Evolutionary conservation across 2,888 invertebrate species (phyloP), one percentile per base, ranked within the genome.

Genomic region (Dicyrtoma fusca): DNA sequence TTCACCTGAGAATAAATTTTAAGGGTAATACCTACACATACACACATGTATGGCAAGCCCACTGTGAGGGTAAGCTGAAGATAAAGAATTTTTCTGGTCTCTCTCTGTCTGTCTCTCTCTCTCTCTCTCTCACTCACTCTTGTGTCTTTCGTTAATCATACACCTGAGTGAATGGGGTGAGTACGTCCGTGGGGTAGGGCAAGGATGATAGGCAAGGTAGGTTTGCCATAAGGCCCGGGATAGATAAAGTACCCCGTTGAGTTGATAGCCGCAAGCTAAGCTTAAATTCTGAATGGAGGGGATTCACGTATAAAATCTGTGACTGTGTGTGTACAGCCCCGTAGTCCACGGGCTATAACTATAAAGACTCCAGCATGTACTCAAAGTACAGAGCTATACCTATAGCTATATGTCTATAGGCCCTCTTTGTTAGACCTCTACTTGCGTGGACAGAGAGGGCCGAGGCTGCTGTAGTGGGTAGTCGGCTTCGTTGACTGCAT

Each of bases 261-360:
- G 75, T 69, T 61, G 73, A 73, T 75, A 55, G 75, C 75, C 75
- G 62, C 49, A 69, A 72, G 75, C 71, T 34, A 69, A 69, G 71
- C 73, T 75, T 75, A 73, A 75, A 75, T 64, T 72, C 73, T 73
- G 61, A 73, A 75, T 73, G 75, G 72, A 73, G 68, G 45, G 68
- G 68, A 45, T 68, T 68, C 68, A 68, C 68, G 68, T 68, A 59
- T 11, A 57, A 68, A 68, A 68, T 68, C 51, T 53, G 65, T 21
- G 55, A 42, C 42, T 68, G 45, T 55, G 47, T 64, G 19, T 62
- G 21, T 44, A 45, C 53, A 55, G 68, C 34, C 68, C 19, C 17
- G 57, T 34, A 68, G 66, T 66, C 66, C 53, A 55, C 47, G 53
- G 34, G 34, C 34, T 34, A 34, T 34, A 34, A 34, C n/a, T n/a